Percentiles rank a stretch among this genome's conserved stretches.
Evolutionary conservation across 2,797 vertebrate species (phyloP).

Genomic region (Sphaeramia orbicularis): DNA sequence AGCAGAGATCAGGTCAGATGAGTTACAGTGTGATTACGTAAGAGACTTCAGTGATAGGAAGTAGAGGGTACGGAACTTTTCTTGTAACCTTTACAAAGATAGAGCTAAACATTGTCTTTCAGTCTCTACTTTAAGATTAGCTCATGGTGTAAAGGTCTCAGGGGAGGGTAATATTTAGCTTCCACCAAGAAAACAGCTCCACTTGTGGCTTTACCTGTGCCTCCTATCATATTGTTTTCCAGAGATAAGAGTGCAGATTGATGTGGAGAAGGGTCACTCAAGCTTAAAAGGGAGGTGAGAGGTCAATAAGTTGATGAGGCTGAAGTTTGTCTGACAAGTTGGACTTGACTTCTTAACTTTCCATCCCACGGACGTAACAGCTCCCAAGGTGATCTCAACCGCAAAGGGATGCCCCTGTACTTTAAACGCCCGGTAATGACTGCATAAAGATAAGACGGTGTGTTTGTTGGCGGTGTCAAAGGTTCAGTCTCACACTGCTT

Average conservation of each 20-base stretch:
- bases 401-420: conserved; percentile 49
- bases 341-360: conserved; percentile 47
- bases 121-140: too few species aligned
- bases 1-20: conserved; percentile 28
- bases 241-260: too few species aligned
- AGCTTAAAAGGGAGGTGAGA: conserved; percentile 35
- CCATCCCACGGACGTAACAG: conserved; percentile 13
- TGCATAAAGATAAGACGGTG: conserved; percentile 56
- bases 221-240: too few species aligned
- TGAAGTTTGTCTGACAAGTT: conserved; percentile 26
- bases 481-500: conserved; percentile 50
- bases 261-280: conserved; percentile 21
- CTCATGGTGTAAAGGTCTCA: not conserved
- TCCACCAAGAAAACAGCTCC: too few species aligned
- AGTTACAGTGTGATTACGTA: conserved; percentile 23
- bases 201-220: too few species aligned
- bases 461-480: conserved; percentile 65
- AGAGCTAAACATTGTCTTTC: too few species aligned
- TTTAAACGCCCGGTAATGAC: conserved; percentile 66
- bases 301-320: conserved; percentile 13
- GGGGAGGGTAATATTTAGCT: not conserved
- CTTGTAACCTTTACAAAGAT: not conserved
- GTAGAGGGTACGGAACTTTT: too few species aligned
- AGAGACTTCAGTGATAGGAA: too few species aligned
- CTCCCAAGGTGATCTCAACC: conserved; percentile 9